These are phyloP conservation scores for Tricholaema leucomelas DNA, from an alignment of 2,113 vertebrate genomes.

Conservation along the genomic window DNA sequence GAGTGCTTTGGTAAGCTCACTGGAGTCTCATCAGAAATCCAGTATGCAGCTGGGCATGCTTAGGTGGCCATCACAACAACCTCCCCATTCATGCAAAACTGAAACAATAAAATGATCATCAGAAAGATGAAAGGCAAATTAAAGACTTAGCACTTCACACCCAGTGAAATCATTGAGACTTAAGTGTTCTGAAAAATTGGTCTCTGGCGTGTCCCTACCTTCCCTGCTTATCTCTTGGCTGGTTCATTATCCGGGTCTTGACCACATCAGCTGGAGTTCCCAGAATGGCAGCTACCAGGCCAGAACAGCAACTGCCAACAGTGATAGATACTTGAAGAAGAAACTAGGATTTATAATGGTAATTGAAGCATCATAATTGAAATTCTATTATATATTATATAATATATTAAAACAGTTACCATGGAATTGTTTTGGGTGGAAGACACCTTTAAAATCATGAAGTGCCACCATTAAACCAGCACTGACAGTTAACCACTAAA, in stretches of 20 bases:
- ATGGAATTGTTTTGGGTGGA: no score
- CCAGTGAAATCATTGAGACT: background rate
- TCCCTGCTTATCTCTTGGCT: slow-evolving; percentile 81
- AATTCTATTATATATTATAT: background rate
- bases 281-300: slow-evolving; percentile 84
- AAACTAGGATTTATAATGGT: background rate
- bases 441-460: no score
- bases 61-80: background rate
- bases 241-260: slow-evolving; percentile 90
- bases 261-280: slow-evolving; percentile 87
- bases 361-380: background rate
- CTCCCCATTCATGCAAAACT: background rate
- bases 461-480: no score
- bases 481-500: no score
- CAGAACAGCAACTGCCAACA: slow-evolving; percentile 77
- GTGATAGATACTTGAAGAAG: slow-evolving; percentile 35
- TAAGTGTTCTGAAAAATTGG: background rate
- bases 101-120: background rate
- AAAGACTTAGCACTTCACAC: background rate
- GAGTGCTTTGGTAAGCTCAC: background rate
- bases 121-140: background rate
- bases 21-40: background rate
- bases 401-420: no score
- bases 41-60: background rate
- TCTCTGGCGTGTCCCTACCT: slow-evolving; percentile 48